Evolutionary conservation across 2,797 vertebrate genomes (phyloP), one percentile per base, ranked within the genome.

Genomic region (Eulemur coronatus): DNA sequence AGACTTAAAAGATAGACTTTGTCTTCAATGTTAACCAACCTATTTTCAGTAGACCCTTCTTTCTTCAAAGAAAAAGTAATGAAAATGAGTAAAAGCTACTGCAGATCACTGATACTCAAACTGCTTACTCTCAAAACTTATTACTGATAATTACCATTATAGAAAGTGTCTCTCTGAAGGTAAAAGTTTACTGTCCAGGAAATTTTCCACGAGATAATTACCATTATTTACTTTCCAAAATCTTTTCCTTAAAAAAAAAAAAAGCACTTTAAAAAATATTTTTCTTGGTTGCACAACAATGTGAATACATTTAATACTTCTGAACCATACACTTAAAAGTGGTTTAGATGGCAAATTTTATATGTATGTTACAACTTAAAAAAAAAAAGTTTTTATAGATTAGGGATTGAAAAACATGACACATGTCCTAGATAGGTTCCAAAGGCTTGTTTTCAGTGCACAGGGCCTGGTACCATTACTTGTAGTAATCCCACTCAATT

Each of bases 301-400:
- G 12, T 80, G 33, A 70, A 95, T 48, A 52, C 50, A 95, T 30
- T 94, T 41, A 84, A 94, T 35, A 80, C 17, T 61, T 94, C 35
- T 61, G 57, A 94, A 67, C 81, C n/a, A 38, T 84, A 80, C 14
- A 90, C 20, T 89, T 92, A n/a, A 72, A 88, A 88, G 87, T 70
- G 67, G 43, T 22, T 76, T 63, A 35, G 18, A 72, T 72, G 30
- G 59, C 55, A 91, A 86, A 82, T 70, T 79, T 55, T 65, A 67
- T 73, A 17, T 91, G 35, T 76, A 65, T 48, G 80, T 90, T 55
- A 63, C 24, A 78, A 91, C 59, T 93, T 6, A 11, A n/a, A 82
- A 78, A 97, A 97, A 52, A 97, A 55, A 41, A 7, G 20, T 63
- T 94, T 94, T 91, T 87, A 88, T 81, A 90, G 57, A 75, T 70